Evolutionary conservation across 37 sponge, comb jelly and placozoan species (phyloP).

Genomic region (Ianthella basta): DNA sequence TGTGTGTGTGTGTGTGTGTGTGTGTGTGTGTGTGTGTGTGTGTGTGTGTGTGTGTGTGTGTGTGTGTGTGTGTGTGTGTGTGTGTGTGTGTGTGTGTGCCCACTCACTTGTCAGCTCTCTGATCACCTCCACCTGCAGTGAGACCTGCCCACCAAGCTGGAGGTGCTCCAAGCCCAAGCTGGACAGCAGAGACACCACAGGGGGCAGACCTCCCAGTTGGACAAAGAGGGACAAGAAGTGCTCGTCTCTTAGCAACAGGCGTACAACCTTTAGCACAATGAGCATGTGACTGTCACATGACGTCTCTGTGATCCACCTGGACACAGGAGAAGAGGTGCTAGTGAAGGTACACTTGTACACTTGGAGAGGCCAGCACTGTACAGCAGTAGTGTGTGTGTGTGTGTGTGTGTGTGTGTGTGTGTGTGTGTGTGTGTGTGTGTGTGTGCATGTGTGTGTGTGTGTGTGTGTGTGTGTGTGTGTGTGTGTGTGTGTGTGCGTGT

Average conservation of each 20-base stretch:
- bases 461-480: constrained; percentile 13
- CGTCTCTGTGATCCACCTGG: constrained; percentile 1
- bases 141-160: neutral
- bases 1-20: too few relatives aligned
- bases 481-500: constrained; percentile 9
- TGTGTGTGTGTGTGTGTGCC: neutral
- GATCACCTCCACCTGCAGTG: neutral
- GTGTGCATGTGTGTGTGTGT: constrained; percentile 1
- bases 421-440: constrained; percentile 19
- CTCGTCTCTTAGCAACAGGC: constrained; percentile 18
- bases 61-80: too few relatives aligned
- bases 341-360: neutral
- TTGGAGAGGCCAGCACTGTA: neutral
- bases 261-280: neutral
- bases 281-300: constrained; percentile 24
- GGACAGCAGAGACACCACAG: neutral
- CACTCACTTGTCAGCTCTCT: constrained; percentile 13
- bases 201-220: neutral
- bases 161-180: neutral
- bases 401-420: constrained; percentile 20
- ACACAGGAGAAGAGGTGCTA: neutral
- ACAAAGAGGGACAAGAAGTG: neutral
- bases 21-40: too few relatives aligned
- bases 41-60: too few relatives aligned
- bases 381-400: constrained; percentile 18